phyloP scores from a whole-genome alignment of 1,140 invertebrate species.

The Cydia fagiglandana region DNA sequence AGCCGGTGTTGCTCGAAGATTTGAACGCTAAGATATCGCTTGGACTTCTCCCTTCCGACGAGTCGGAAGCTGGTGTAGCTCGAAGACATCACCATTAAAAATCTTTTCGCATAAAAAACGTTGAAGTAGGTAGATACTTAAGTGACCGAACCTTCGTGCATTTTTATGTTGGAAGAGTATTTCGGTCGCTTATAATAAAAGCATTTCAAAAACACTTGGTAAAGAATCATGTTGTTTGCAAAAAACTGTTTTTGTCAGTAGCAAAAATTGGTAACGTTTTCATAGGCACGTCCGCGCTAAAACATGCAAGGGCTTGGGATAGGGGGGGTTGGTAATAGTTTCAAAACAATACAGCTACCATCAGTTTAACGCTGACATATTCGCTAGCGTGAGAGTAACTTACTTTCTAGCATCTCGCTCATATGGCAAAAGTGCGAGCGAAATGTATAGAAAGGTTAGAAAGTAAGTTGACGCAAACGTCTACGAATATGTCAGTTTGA shows the following conservation, averaged over 20 bases:
- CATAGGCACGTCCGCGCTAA: slow-evolving; percentile 11
- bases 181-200: slow-evolving; percentile 5
- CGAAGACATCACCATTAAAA: neutral
- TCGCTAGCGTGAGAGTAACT: no score
- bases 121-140: neutral
- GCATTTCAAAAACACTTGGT: neutral
- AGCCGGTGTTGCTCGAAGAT: no score
- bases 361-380: no score
- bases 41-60: no score
- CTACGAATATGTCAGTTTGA: no score
- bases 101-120: neutral
- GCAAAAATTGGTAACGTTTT: neutral
- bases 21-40: no score
- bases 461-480: no score
- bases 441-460: no score
- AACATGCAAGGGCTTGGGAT: neutral
- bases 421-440: no score
- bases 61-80: no score
- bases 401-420: no score
- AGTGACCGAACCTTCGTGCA: neutral
- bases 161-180: neutral
- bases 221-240: neutral
- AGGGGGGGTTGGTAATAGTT: neutral
- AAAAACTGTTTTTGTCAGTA: slow-evolving; percentile 1
- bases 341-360: neutral